Base-by-base conservation (phyloP, 1,140 invertebrate species). In the Orchesella cincta region DNA sequence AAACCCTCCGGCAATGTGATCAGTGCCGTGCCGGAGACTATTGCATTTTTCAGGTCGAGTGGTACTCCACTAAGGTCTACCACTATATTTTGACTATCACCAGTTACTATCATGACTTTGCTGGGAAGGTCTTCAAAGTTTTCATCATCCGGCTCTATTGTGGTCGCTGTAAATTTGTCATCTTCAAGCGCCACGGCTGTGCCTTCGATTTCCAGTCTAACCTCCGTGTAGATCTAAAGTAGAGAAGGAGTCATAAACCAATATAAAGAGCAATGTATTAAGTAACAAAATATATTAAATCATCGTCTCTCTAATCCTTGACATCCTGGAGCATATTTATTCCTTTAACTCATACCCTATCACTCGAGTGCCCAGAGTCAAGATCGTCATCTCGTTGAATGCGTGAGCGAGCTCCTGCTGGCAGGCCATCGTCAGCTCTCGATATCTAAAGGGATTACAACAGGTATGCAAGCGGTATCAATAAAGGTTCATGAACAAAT, bases 41-140 rank as follows among this genome's bases (percentile, higher is more conserved):
- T 82, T 46, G 81, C 81, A 1, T 80, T 76, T 28, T 79, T 51
- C 29, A 82, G 57, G 29, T 80, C 79, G n/a, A 64, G 76, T 0
- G 81, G 81, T n/a, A 82, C 79, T 23, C 39, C 79, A 57, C 76
- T 79, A 46, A 82, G 57, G 35, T 82, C 81, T 70, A 82, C 81
- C 28, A 82, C 81, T 39, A 82, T 77, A 36, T 82, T 82, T 75
- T 82, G 79, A 76, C 79, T 79, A 76, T 82, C 81, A 57, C 81
- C 81, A 26, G 78, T 76, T 33, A 82, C 79, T 46, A 82, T 74
- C 81, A 82, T 82, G 74, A 82, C 81, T 77, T 80, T 80, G 29
- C 70, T 72, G 23, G 39, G 73, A 1, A 74, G 71, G 64, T 77
- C 73, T 28, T 39, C 70, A n/a, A 29, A 23, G n/a, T n/a, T 54